phyloP scores from a whole-genome alignment of 2,797 vertebrate species.

The Glossophaga mutica region DNA sequence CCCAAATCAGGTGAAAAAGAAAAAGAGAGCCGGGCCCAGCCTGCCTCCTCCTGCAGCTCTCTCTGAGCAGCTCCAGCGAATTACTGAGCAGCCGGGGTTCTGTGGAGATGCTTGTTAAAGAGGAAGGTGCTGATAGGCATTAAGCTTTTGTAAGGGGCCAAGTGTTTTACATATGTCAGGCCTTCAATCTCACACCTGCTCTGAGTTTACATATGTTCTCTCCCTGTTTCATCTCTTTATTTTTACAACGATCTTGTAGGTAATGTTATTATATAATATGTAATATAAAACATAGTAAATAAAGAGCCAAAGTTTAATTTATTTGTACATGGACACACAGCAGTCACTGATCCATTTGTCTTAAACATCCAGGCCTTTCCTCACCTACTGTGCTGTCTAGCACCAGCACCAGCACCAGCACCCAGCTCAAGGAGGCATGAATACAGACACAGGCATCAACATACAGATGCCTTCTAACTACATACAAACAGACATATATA shows the following conservation, averaged over 20 bases:
- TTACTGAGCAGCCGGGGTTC: background rate
- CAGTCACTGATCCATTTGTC: background rate
- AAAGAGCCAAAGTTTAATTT: background rate
- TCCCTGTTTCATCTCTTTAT: background rate
- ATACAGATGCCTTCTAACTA: background rate
- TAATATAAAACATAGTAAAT: background rate
- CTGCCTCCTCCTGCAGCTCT: background rate
- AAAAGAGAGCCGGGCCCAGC: background rate
- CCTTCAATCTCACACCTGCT: background rate
- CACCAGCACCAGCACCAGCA: too few species aligned
- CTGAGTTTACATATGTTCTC: background rate
- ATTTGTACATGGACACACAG: background rate
- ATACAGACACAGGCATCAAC: background rate
- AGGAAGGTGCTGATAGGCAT: background rate
- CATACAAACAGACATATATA: background rate
- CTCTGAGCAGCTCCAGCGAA: background rate
- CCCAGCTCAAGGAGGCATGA: background rate
- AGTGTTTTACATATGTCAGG: background rate
- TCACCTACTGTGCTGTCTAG: background rate
- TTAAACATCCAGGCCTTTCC: background rate
- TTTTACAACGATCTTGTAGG: background rate
- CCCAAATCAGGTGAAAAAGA: background rate
- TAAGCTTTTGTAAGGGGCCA: background rate
- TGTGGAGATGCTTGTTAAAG: background rate
- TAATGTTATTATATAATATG: background rate